Base-by-base conservation (phyloP, 2,113 vertebrate species). In the Ptyas mucosa region DNA sequence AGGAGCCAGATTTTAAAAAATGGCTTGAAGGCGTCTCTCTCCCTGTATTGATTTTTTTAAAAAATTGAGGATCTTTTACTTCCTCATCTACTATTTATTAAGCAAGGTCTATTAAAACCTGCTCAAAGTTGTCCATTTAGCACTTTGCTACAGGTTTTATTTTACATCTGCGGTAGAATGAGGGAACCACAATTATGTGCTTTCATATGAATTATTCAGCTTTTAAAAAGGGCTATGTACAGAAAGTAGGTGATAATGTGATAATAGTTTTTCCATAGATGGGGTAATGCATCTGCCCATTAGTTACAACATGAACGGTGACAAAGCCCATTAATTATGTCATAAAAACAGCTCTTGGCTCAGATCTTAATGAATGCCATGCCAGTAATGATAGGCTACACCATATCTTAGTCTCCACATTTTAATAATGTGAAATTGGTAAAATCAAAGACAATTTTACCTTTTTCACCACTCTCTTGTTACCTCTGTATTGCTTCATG, bases 221-320 rank as follows among this genome's bases (percentile, higher is more conserved):
- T 90, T 49, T 58, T 46, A 61, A 93, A 43, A 34, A 18, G 81
- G 89, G 23, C 81, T 85, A 24, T 43, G 55, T 64, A 55, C 89
- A 89, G 92, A 8, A 0, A 91, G 90, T 53, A 93, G 26, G 52
- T 85, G 85, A 43, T 39, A 93, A 95, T 75, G 8, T 87, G 92
- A 87, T 90, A 90, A 93, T 90, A 93, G 58, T 93, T 88, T 69
- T 93, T 93, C 52, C 52, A 43, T 90, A 93, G 94, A 93, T 14
- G 15, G 8, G 69, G 29, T 88, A 54, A 2, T 26, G 0, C 51
- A 55, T 9, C 46, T 88, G 52, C 61, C 89, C 89, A 85, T 26
- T 90, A 43, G 43, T 15, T 90, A 92, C 89, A 93, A 93, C 88
- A 90, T 87, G 88, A 87, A 26, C n/a, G 43, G 92, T 69, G 92